Base-by-base conservation (phyloP, 1,140 invertebrate species). In the Trypoxylus dichotomus region DNA sequence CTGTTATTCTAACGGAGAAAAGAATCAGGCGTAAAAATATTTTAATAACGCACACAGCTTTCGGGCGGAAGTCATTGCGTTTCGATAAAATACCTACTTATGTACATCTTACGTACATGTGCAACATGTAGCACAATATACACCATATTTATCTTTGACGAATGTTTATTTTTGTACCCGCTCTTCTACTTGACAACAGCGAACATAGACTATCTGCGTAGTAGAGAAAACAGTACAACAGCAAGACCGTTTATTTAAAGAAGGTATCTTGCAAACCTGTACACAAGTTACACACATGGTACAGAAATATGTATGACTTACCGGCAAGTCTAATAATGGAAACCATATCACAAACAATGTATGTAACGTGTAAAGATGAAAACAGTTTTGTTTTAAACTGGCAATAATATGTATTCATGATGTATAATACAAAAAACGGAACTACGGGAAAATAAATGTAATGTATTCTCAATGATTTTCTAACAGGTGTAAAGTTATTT, bases 171-270 rank as follows among this genome's bases (percentile, higher is more conserved):
- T 58, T 58, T 58, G 15, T 58, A 58, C 21, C 47, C 47, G 47
- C 47, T 58, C 21, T 58, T 58, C 47, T 58, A 21, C 47, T 58
- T 58, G 47, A 58, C 47, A 58, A 58, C 47, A 58, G 47, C 47
- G 47, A 58, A 13, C 15, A 58, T 21, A 21, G 7, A 19, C 21
- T 19, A 58, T 5, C 7, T 37, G 32, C 32, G 32, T 37, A 37
- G 47, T 21, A 58, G 47, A 58, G 47, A 58, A 58, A 21, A 21
- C 47, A 3, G 21, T n/a, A 21, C 15, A 19, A 58, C 47, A 58
- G 21, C 47, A 58, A 6, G 47, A 58, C 47, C 7, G 47, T 58
- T 58, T 58, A 21, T 58, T 58, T 58, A 58, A 58, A 58, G 6
- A 58, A 58, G 47, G 47, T 58, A 58, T 58, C 47, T 58, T 21